phyloP scores from a whole-genome alignment of 2,113 vertebrate species.

The Crotalus horridus region DNA sequence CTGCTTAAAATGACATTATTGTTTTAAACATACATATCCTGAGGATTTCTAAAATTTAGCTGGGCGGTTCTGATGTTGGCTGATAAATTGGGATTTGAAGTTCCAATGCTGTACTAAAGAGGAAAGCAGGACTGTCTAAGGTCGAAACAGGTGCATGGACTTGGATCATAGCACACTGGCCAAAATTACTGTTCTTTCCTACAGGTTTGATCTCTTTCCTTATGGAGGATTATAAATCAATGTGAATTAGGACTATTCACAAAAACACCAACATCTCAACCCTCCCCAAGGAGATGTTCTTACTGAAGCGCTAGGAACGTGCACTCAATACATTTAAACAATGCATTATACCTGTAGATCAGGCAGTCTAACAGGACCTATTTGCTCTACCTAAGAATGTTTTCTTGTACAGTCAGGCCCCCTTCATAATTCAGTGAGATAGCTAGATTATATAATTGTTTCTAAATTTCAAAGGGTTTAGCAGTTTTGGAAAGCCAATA shows the following conservation, averaged over 20 bases:
- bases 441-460: neutral
- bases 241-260: no score
- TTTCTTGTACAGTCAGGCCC: neutral
- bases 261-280: no score
- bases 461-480: neutral
- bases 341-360: neutral
- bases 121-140: no score
- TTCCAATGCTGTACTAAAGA: neutral
- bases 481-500: neutral
- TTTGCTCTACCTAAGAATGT: neutral
- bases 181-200: neutral
- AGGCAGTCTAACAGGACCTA: neutral
- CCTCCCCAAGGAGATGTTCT: no score
- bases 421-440: neutral
- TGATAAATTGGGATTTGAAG: neutral
- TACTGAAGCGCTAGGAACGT: neutral
- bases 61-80: neutral
- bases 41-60: neutral
- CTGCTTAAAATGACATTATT: slow-evolving; percentile 16
- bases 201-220: no score
- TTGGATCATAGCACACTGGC: no score
- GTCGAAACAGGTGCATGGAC: no score
- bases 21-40: neutral
- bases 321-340: neutral
- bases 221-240: neutral